phyloP scores from a whole-genome alignment of 2,797 vertebrate genomes.

The Hylomyscus alleni region DNA sequence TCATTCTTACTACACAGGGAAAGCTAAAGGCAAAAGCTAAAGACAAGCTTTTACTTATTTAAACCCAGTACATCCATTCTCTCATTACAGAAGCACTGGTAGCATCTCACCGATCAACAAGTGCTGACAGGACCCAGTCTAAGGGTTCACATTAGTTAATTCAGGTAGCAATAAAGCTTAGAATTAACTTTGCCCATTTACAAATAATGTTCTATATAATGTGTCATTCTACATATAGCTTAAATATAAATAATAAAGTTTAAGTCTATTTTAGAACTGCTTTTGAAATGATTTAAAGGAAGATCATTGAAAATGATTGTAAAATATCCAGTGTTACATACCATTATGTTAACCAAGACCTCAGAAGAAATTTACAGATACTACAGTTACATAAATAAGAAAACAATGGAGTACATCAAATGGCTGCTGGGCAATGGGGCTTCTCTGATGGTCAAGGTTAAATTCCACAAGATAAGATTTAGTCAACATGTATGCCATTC shows the following conservation, averaged over 20 bases:
- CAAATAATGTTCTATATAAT: conserved; percentile 37
- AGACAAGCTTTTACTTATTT: conserved; percentile 42
- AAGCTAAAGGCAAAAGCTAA: conserved; percentile 57
- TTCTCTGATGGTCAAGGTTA: background rate
- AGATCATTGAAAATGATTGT: conserved; percentile 58
- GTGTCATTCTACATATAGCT: conserved; percentile 22
- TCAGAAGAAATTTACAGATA: conserved; percentile 32
- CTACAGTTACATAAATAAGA: conserved; percentile 47
- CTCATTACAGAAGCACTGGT: background rate
- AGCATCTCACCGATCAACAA: conserved; percentile 84
- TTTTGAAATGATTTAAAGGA: conserved; percentile 59
- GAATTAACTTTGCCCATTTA: background rate
- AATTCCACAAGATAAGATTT: conserved; percentile 19
- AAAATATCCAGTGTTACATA: background rate
- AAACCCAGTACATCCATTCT: background rate
- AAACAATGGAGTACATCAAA: conserved; percentile 2
- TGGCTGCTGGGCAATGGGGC: background rate
- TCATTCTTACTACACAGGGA: background rate
- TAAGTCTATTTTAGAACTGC: background rate
- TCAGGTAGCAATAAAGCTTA: conserved; percentile 21
- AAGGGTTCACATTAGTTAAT: conserved; percentile 28
- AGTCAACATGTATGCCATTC: conserved; percentile 35
- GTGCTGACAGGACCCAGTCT: conserved; percentile 73
- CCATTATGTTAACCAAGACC: conserved; percentile 10
- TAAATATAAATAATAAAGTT: conserved; percentile 21